Conservation (phyloP, 2,888 invertebrate species). For the Nipponacmea schrenckii region DNA sequence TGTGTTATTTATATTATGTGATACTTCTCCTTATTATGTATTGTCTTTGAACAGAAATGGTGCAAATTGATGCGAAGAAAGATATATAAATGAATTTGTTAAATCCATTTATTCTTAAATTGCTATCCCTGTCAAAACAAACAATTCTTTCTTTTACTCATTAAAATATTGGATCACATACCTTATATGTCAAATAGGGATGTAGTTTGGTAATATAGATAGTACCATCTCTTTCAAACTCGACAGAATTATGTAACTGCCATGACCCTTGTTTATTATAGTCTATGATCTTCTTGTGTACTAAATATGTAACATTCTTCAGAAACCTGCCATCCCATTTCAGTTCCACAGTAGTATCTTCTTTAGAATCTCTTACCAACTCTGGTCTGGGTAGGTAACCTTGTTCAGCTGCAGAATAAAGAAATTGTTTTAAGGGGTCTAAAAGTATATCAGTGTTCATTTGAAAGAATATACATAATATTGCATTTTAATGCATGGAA, state of each 20-base stretch:
- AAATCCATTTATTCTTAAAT: no score
- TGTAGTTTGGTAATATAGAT: conserved; percentile 78
- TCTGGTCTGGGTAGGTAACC: conserved; percentile 71
- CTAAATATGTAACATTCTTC: conserved; percentile 70
- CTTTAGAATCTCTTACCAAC: conserved; percentile 81
- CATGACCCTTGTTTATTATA: conserved; percentile 74
- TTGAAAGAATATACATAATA: no score
- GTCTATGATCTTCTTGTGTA: conserved; percentile 78
- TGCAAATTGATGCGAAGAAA: no score
- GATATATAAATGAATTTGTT: no score
- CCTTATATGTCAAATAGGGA: conserved; percentile 90
- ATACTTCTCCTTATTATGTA: no score
- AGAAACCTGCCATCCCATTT: conserved; percentile 76
- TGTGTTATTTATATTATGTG: no score
- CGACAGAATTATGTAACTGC: conserved; percentile 77
- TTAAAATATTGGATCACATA: conserved; percentile 65
- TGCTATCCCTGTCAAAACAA: no score
- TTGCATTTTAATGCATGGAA: no score
- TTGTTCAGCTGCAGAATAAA: conserved; percentile 18
- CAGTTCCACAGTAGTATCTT: conserved; percentile 81
- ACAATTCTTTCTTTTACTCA: no score
- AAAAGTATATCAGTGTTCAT: no score
- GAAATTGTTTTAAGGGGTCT: background rate
- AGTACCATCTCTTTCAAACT: conserved; percentile 31
- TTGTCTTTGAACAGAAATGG: no score